Evolutionary conservation across 2,888 invertebrate genomes (phyloP), one percentile per base, ranked within the genome.

Genomic region (Euzetes globulus): DNA sequence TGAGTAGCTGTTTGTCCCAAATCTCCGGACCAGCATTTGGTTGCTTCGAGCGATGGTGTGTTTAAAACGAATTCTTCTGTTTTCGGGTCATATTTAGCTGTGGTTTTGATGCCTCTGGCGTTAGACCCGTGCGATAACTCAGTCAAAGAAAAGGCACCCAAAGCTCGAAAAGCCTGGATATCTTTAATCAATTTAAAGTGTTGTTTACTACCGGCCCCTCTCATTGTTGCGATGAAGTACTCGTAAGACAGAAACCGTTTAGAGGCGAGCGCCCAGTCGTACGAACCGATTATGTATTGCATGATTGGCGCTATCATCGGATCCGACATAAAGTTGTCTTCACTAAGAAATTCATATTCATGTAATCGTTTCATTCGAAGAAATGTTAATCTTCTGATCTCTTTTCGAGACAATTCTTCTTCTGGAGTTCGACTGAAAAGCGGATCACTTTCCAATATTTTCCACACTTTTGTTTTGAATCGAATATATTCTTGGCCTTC

Each of bases 41-140:
- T 87, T 78, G 92, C 88, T 84, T 92, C 88, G 85, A 93, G 86
- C 85, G 88, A 85, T 77, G 93, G 88, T 73, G 90, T 86, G 81
- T 90, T 85, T 80, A 91, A 85, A 80, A 93, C 82, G 85, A 93
- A 87, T 81, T 88, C 88, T 82, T 84, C 86, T 11, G 87, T 89
- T 75, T 86, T 85, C 0, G 88, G 86, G 80, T 91, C 87, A 82
- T 90, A 95, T 0, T 88, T 91, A 0, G 94, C 94, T 0, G 88
- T 89, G 0, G 94, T 94, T 79, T 90, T 86, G 90, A 95, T 91
- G 4, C 89, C 90, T 80, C 90, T 89, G 0, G 92, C 91, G 82
- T 95, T 95, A 33, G 92, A 92, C 0, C 95, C 95, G 82, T 96
- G 95, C 0, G 90, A 88, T 11, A 95, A 88, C 83, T 96, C 95